These are phyloP conservation scores for Teinopalpus imperialis DNA, from an alignment of 2,888 invertebrate genomes.

Conservation along the genomic window DNA sequence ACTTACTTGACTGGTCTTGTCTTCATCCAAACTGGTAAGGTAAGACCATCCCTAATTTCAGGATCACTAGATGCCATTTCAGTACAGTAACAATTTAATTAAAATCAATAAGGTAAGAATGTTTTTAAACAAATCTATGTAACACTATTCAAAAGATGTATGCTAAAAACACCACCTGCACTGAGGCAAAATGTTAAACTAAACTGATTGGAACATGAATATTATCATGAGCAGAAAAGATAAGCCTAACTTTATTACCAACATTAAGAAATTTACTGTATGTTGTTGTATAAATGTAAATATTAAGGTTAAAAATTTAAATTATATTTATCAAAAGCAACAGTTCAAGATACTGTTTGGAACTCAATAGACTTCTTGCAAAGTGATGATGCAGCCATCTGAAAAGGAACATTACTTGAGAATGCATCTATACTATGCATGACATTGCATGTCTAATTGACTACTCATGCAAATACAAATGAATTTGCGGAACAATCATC, in stretches of 20 bases:
- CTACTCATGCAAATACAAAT: too few species aligned
- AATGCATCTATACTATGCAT: too few species aligned
- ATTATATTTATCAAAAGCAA: slow-evolving; percentile 26
- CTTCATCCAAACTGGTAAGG: slow-evolving; percentile 89
- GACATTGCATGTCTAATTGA: too few species aligned
- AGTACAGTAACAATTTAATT: not conserved
- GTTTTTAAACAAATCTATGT: too few species aligned
- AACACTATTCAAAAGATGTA: not conserved
- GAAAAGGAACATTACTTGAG: slow-evolving; percentile 44
- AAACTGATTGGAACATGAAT: slow-evolving; percentile 40
- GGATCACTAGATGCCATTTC: slow-evolving; percentile 79
- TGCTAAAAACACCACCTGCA: slow-evolving; percentile 39
- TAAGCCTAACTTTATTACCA: slow-evolving; percentile 62
- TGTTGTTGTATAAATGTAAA: slow-evolving; percentile 32
- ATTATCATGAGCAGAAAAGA: slow-evolving; percentile 76
- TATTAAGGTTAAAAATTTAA: slow-evolving; percentile 33
- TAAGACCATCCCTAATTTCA: slow-evolving; percentile 83
- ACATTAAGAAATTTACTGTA: slow-evolving; percentile 36
- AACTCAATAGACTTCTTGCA: slow-evolving; percentile 59
- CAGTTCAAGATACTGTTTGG: slow-evolving; percentile 63
- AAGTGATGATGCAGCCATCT: slow-evolving; percentile 60
- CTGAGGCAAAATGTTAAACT: slow-evolving; percentile 42
- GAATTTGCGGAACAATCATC: too few species aligned
- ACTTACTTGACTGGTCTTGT: slow-evolving; percentile 81
- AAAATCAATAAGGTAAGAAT: not conserved